phyloP scores from a whole-genome alignment of 2,113 vertebrate genomes.

The Suncus etruscus region DNA sequence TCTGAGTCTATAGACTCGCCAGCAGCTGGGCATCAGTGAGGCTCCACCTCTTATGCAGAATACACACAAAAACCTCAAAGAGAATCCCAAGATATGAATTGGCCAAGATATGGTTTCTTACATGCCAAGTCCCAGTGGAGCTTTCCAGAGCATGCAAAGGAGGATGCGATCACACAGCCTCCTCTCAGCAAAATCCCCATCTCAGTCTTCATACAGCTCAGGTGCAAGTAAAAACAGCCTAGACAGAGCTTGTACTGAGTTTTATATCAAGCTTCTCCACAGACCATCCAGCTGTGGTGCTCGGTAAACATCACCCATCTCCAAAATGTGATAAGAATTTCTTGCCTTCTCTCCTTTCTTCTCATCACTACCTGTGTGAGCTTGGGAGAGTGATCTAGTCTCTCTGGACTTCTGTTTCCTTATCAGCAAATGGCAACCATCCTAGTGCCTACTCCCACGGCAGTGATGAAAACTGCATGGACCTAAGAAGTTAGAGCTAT shows the following conservation, averaged over 20 bases:
- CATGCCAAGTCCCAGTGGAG: neutral
- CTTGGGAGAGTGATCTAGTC: neutral
- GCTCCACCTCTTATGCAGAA: neutral
- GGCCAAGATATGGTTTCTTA: conserved; percentile 16
- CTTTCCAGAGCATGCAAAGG: neutral
- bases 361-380: conserved; percentile 4
- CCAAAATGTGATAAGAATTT: neutral
- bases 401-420: neutral
- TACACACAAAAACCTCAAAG: neutral
- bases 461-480: neutral
- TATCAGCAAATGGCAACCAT: neutral
- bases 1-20: conserved; percentile 83
- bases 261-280: conserved; percentile 7
- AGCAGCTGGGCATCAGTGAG: conserved; percentile 53
- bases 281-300: neutral
- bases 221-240: neutral
- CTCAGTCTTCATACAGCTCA: neutral
- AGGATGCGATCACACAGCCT: neutral
- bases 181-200: neutral
- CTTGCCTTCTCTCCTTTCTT: neutral
- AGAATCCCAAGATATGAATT: neutral
- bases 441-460: neutral
- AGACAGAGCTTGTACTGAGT: neutral
- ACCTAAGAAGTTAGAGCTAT: neutral
- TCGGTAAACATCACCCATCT: neutral